Evolutionary conservation across 2,797 vertebrate species (phyloP).

Genomic region (Otolemur crassicaudatus): DNA sequence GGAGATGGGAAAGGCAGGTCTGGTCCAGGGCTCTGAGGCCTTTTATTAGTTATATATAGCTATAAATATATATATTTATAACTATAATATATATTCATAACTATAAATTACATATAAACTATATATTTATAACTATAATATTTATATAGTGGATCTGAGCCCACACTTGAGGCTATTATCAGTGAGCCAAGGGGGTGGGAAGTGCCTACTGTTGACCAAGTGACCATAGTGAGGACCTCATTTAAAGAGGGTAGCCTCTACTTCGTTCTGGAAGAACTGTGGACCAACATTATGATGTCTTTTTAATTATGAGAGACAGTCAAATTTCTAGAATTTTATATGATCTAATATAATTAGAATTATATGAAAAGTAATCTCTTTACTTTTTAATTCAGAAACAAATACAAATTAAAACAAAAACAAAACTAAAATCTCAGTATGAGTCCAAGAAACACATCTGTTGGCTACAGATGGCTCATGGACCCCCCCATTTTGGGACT

Average conservation of each 20-base stretch:
- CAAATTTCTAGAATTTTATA: neutral
- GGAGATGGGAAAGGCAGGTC: neutral
- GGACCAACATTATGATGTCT: neutral
- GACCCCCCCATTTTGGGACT: too few species aligned
- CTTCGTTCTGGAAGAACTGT: neutral
- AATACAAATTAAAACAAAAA: neutral
- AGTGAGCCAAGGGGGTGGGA: rapidly evolving
- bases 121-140: too few species aligned
- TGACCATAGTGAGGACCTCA: too few species aligned
- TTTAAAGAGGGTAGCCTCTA: neutral
- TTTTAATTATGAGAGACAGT: neutral
- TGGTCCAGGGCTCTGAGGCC: neutral
- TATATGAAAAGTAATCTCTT: neutral
- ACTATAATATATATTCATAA: too few species aligned
- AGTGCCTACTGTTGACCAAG: rapidly evolving
- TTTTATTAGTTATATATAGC: neutral
- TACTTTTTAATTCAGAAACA: neutral
- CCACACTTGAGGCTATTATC: neutral
- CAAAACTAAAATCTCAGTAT: neutral
- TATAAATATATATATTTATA: too few species aligned
- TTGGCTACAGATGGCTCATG: neutral
- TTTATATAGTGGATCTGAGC: neutral
- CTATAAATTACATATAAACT: too few species aligned
- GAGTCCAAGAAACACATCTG: neutral
- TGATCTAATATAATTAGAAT: neutral